A percentile compares a stretch with the other conserved stretches of the same genome.
Evolutionary conservation across 2,797 vertebrate genomes (phyloP).

Genomic region (Monodelphis domestica): DNA sequence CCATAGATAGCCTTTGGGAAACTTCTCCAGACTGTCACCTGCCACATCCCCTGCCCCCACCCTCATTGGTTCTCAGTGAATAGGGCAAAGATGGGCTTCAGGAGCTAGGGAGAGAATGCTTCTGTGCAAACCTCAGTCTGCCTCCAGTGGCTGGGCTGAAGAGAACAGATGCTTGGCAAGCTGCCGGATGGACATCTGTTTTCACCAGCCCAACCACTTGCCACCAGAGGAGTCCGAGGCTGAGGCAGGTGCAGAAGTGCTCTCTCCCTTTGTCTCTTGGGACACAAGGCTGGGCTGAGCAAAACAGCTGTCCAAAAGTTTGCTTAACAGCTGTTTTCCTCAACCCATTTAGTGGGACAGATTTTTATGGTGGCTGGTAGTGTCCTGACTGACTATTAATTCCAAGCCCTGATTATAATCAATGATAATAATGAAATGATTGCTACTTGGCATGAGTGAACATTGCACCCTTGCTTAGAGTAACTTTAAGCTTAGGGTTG

Average conservation of each 20-base stretch:
- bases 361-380: not conserved
- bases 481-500: not conserved
- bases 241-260: not conserved
- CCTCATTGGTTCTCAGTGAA: not conserved
- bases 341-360: not conserved
- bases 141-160: not conserved
- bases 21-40: not conserved
- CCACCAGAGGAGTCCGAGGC: not conserved
- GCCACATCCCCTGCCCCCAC: not conserved
- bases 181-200: not conserved
- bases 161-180: not conserved
- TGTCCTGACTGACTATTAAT: not conserved
- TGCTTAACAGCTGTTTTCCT: not conserved
- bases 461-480: not conserved
- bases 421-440: not conserved
- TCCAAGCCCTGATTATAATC: not conserved
- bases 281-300: not conserved
- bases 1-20: not conserved
- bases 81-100: not conserved
- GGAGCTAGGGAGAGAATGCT: not conserved
- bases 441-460: not conserved
- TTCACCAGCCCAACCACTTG: not conserved
- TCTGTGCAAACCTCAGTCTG: not conserved
- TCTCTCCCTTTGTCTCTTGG: not conserved
- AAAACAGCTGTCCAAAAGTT: conserved; percentile 3